phyloP scores from a whole-genome alignment of 2,888 invertebrate species.

The Helobdella robusta region DNA sequence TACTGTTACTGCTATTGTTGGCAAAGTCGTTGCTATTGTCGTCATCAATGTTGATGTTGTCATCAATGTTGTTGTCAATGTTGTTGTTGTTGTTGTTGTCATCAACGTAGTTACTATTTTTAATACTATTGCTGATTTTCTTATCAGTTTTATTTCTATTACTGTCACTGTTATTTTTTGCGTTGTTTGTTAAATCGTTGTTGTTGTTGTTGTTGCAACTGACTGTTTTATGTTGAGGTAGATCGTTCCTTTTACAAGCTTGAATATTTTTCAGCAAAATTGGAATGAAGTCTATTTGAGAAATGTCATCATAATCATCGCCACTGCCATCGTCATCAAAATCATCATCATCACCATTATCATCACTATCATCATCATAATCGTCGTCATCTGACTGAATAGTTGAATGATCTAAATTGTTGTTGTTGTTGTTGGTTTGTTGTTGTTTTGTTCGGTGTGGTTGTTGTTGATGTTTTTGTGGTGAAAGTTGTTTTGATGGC shows the following conservation, averaged over 20 bases:
- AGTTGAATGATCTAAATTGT: background rate
- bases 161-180: no score
- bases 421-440: no score
- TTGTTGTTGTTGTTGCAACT: no score
- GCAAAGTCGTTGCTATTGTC: background rate
- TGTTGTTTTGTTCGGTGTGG: background rate
- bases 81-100: background rate
- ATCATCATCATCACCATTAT: slow-evolving; percentile 9
- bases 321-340: background rate
- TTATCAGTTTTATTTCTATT: slow-evolving; percentile 4
- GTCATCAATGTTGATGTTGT: no score
- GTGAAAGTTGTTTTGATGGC: background rate
- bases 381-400: background rate
- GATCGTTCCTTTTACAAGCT: no score
- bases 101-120: background rate
- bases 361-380: background rate
- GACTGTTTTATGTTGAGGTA: no score
- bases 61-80: no score
- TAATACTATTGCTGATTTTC: background rate
- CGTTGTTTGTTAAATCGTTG: no score
- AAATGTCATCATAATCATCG: background rate
- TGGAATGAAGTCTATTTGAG: background rate
- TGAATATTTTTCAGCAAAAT: no score
- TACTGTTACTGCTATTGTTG: background rate
- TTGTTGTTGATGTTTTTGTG: background rate